Percentiles rank a stretch among this genome's conserved stretches.
These are phyloP conservation scores for Drosophila asahinai DNA, from an alignment of 1,140 invertebrate species.

Conservation along the genomic window DNA sequence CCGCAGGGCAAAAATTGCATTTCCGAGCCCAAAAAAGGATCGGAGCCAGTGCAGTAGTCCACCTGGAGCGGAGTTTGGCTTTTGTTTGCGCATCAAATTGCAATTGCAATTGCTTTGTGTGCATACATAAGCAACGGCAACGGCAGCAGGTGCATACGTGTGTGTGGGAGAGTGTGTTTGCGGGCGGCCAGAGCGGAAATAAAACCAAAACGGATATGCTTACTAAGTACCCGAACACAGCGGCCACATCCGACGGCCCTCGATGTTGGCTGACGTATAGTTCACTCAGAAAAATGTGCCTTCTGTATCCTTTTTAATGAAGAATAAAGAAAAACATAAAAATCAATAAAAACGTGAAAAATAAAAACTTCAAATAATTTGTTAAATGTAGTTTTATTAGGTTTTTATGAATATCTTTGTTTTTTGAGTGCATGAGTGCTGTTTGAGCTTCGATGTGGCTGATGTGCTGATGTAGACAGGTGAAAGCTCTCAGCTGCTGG, in stretches of 20 bases:
- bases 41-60: constrained; percentile 5
- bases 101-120: constrained; percentile 69
- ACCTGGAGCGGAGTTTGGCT: constrained; percentile 37
- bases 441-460: constrained; percentile 3
- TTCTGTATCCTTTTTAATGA: neutral
- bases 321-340: too few relatives aligned
- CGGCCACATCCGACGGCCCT: constrained; percentile 69
- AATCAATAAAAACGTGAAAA: too few relatives aligned
- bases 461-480: constrained; percentile 30
- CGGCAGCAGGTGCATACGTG: constrained; percentile 10
- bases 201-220: constrained; percentile 83
- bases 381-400: neutral
- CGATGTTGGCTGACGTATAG: constrained; percentile 14
- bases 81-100: constrained; percentile 82
- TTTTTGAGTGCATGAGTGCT: constrained; percentile 7
- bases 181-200: constrained; percentile 62
- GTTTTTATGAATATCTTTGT: neutral
- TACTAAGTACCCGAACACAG: constrained; percentile 77
- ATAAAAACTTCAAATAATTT: neutral
- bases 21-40: constrained; percentile 25
- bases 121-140: constrained; percentile 53
- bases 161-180: constrained; percentile 18
- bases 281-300: neutral
- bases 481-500: constrained; percentile 18
- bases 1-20: constrained; percentile 44